These are phyloP conservation scores for Neoniphon sammara DNA, from an alignment of 2,797 vertebrate species.

Conservation along the genomic window DNA sequence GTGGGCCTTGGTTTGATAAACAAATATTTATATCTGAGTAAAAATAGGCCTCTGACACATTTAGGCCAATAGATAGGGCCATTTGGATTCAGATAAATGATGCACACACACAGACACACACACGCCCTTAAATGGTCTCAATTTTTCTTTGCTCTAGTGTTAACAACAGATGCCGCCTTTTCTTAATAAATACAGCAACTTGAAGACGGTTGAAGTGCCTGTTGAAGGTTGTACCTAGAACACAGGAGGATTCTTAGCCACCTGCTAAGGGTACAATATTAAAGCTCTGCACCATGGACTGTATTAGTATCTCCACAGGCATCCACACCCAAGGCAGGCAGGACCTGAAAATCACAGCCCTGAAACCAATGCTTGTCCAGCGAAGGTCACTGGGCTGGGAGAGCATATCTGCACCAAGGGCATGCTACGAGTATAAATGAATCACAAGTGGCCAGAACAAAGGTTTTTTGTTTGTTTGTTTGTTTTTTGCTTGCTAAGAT, in stretches of 20 bases:
- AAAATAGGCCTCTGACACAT: slow-evolving; percentile 42
- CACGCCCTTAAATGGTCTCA: slow-evolving; percentile 17
- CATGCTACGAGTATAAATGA: slow-evolving; percentile 70
- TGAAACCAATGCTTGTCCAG: slow-evolving; percentile 68
- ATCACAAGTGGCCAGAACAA: slow-evolving; percentile 61
- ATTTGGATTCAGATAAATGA: slow-evolving; percentile 53
- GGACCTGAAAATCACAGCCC: slow-evolving; percentile 72
- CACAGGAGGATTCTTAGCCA: slow-evolving; percentile 46
- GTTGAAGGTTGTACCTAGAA: slow-evolving; percentile 60
- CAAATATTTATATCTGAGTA: slow-evolving; percentile 40
- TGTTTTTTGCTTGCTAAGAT: background rate
- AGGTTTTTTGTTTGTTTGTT: background rate
- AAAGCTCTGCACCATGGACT: slow-evolving; percentile 51
- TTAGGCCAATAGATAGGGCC: slow-evolving; percentile 38
- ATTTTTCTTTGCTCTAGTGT: background rate
- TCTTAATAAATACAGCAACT: slow-evolving; percentile 36
- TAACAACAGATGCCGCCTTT: slow-evolving; percentile 5
- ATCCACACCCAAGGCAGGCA: slow-evolving; percentile 63
- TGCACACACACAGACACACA: background rate
- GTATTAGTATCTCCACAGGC: slow-evolving; percentile 74
- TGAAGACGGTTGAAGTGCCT: slow-evolving; percentile 39
- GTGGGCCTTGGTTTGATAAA: slow-evolving; percentile 52
- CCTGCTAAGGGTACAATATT: slow-evolving; percentile 50
- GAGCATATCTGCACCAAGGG: slow-evolving; percentile 53
- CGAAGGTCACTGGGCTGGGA: slow-evolving; percentile 66